Conservation (phyloP, 2,888 invertebrate genomes). For the Apamea sordens region DNA sequence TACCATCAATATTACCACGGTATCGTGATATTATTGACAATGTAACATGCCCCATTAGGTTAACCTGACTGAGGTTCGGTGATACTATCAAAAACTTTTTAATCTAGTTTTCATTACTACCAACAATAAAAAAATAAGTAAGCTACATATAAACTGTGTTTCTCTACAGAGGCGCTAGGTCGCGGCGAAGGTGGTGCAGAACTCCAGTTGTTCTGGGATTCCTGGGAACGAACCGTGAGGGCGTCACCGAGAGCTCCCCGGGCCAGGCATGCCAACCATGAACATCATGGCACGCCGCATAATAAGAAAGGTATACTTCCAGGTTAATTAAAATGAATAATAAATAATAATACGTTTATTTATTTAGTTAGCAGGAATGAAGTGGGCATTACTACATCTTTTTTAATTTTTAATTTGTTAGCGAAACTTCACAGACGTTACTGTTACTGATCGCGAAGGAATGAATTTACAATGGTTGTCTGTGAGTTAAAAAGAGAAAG, state of each 20-base stretch:
- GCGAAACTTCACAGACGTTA: neutral
- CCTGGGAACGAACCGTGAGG: conserved; percentile 95
- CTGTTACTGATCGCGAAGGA: neutral
- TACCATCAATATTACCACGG: too few relatives aligned
- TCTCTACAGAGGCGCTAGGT: conserved; percentile 82
- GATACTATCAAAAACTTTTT: too few relatives aligned
- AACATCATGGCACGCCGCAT: conserved; percentile 74
- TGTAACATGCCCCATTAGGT: too few relatives aligned
- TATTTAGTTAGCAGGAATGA: fast-evolving
- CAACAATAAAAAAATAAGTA: neutral
- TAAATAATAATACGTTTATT: too few relatives aligned
- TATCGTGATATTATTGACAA: too few relatives aligned
- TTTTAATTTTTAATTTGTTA: neutral
- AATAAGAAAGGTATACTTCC: conserved; percentile 73
- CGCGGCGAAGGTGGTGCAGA: conserved; percentile 89
- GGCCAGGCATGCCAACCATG: conserved; percentile 64
- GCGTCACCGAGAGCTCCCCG: conserved; percentile 82
- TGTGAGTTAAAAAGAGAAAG: neutral
- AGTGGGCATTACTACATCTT: neutral
- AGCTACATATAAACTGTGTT: neutral
- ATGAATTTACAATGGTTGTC: neutral
- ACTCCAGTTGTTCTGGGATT: conserved; percentile 97
- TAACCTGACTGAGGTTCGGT: too few relatives aligned
- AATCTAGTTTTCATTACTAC: too few relatives aligned
- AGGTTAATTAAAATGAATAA: neutral